These are phyloP conservation scores for Harpegnathos saltator DNA, from an alignment of 1,140 invertebrate species.

Conservation along the genomic window DNA sequence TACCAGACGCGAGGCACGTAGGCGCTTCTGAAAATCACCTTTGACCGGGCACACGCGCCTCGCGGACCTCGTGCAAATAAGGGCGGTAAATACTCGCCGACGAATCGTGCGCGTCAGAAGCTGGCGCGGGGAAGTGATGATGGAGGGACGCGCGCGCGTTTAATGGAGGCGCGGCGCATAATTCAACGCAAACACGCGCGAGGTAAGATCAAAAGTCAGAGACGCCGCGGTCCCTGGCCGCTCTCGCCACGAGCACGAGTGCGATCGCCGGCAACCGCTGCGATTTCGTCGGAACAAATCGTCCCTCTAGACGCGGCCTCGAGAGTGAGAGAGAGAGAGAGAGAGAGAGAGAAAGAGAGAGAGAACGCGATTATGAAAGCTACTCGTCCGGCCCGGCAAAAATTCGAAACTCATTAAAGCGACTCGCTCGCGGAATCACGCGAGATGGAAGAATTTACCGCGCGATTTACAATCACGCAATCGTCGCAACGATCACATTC, in stretches of 20 bases:
- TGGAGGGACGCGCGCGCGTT: slow-evolving; percentile 2
- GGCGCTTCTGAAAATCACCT: slow-evolving; percentile 11
- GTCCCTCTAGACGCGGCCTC: too few relatives aligned
- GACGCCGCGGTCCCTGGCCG: slow-evolving; percentile 5
- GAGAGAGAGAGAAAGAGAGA: too few relatives aligned
- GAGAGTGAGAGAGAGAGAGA: too few relatives aligned
- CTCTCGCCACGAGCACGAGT: too few relatives aligned
- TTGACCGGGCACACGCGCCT: background rate
- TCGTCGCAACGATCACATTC: too few relatives aligned
- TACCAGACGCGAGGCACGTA: background rate
- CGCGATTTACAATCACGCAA: too few relatives aligned
- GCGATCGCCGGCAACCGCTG: slow-evolving; percentile 3
- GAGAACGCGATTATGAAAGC: too few relatives aligned
- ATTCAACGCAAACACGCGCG: slow-evolving; percentile 37
- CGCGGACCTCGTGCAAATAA: slow-evolving; percentile 26
- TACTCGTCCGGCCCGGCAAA: too few relatives aligned
- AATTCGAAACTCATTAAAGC: too few relatives aligned
- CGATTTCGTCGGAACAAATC: slow-evolving; percentile 59
- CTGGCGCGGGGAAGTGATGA: slow-evolving; percentile 8
- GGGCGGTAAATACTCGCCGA: slow-evolving; percentile 4
- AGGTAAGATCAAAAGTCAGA: slow-evolving; percentile 43
- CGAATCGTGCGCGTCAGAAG: slow-evolving; percentile 28
- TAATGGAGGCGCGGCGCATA: slow-evolving; percentile 27
- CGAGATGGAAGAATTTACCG: too few relatives aligned
- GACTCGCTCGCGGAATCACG: too few relatives aligned